phyloP scores from a whole-genome alignment of 2,113 vertebrate genomes.

The Strigops habroptila region DNA sequence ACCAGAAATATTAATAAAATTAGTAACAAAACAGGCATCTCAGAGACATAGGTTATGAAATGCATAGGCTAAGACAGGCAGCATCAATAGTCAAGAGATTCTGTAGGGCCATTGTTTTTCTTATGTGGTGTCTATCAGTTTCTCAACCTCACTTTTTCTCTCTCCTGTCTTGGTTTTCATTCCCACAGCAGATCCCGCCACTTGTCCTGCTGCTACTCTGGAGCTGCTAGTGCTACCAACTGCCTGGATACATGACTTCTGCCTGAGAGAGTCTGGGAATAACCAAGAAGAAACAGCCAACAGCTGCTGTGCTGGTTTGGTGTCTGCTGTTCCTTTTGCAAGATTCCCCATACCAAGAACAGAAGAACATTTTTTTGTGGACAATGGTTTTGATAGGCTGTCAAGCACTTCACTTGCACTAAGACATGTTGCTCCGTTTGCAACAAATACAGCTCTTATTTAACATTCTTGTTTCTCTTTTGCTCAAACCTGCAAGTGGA shows the following conservation, averaged over 20 bases:
- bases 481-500: background rate
- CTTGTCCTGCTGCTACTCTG: background rate
- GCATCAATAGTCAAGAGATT: background rate
- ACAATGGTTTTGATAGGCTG: background rate
- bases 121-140: background rate
- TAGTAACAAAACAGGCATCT: background rate
- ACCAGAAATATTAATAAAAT: background rate
- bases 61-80: background rate
- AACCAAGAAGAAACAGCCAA: background rate
- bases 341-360: background rate
- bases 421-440: background rate
- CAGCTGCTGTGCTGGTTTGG: background rate
- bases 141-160: background rate
- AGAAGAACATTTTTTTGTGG: background rate
- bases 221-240: background rate
- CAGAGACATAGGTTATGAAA: background rate
- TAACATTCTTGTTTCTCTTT: background rate
- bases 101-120: background rate
- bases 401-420: background rate
- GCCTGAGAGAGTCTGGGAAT: background rate
- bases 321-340: background rate
- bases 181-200: background rate
- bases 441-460: background rate
- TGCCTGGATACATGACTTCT: background rate
- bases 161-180: background rate